Percentiles rank a stretch among this genome's conserved stretches.
Evolutionary conservation across 2,888 invertebrate genomes (phyloP).

Genomic region (Rhagium mordax): DNA sequence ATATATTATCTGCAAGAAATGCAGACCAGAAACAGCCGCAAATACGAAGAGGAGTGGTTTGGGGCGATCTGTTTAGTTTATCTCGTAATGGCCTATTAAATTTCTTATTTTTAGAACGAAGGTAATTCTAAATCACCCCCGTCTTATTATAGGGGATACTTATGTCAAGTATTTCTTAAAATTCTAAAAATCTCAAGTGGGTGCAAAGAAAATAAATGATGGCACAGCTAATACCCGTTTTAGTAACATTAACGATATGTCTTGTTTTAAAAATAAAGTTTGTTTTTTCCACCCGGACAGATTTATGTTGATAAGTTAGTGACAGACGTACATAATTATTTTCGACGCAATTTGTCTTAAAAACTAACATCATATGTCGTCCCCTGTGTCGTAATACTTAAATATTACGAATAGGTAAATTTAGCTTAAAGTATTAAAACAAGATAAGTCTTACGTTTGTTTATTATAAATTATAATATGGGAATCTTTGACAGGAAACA

Average conservation of each 20-base stretch:
- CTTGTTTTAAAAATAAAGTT: not conserved
- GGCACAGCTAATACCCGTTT: not conserved
- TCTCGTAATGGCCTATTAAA: constrained; percentile 7
- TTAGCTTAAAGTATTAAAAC: too few species aligned
- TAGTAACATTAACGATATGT: not conserved
- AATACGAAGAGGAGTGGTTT: not conserved
- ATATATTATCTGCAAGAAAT: not conserved
- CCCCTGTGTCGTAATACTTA: not conserved
- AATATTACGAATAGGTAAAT: too few species aligned
- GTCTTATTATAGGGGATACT: not conserved
- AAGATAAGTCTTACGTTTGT: too few species aligned
- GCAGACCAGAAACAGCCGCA: not conserved
- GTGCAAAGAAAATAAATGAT: not conserved
- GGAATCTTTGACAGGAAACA: too few species aligned
- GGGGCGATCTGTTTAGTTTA: not conserved
- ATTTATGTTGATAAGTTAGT: not conserved
- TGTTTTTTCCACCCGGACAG: not conserved
- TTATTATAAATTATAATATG: too few species aligned
- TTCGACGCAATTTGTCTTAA: not conserved
- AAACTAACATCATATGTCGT: not conserved
- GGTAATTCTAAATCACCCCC: not conserved
- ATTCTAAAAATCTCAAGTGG: not conserved
- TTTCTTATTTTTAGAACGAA: not conserved
- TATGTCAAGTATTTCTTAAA: not conserved
- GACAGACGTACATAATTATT: not conserved